phyloP scores from a whole-genome alignment of 2,113 vertebrate species.

The Bostrychus sinensis region DNA sequence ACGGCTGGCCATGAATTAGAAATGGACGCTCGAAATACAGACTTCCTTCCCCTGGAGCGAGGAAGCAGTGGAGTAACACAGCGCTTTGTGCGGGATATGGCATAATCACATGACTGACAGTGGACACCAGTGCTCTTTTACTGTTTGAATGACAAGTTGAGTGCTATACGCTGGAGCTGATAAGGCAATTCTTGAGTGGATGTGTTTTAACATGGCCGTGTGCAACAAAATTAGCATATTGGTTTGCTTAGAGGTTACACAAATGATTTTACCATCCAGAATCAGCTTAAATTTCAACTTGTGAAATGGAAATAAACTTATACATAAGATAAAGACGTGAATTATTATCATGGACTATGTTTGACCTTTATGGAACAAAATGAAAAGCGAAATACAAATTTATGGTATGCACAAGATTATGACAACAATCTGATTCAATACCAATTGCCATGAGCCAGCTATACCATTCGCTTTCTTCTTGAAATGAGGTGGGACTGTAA shows the following conservation, averaged over 20 bases:
- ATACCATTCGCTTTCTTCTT: too few relatives aligned
- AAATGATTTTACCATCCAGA: too few relatives aligned
- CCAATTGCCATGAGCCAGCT: too few relatives aligned
- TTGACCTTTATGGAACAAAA: too few relatives aligned
- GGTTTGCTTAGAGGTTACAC: neutral
- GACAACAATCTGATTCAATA: too few relatives aligned
- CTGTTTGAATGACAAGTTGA: neutral
- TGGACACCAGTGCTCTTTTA: constrained; percentile 14
- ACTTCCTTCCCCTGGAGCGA: constrained; percentile 33
- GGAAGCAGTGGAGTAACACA: constrained; percentile 20
- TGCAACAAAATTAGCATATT: neutral
- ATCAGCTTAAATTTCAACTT: too few relatives aligned
- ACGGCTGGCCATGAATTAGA: constrained; percentile 57
- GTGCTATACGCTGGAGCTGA: neutral
- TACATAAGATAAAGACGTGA: too few relatives aligned
- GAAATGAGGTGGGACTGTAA: too few relatives aligned
- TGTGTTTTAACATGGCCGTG: constrained; percentile 6
- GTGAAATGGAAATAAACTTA: constrained; percentile 15
- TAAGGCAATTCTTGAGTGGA: too few relatives aligned
- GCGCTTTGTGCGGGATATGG: constrained; percentile 14
- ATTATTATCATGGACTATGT: too few relatives aligned
- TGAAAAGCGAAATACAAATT: too few relatives aligned
- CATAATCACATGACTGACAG: constrained; percentile 22
- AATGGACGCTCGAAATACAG: constrained; percentile 62
- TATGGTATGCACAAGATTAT: too few relatives aligned